Percentiles rank a stretch among this genome's conserved stretches.
Conservation (phyloP, 2,888 invertebrate genomes). For the Branchellion lobata region DNA sequence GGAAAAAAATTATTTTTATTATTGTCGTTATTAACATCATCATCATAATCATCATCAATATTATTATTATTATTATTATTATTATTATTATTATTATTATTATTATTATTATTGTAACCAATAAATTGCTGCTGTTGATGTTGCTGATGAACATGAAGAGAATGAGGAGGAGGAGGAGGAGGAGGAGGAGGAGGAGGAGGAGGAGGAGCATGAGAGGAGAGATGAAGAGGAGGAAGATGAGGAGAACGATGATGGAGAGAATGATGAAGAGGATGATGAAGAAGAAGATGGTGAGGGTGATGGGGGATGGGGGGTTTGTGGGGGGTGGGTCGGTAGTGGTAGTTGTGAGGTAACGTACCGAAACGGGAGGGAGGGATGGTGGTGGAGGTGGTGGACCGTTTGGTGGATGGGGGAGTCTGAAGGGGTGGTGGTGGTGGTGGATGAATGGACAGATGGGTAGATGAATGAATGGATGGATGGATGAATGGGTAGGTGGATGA, state of each 20-base stretch:
- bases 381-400: neutral
- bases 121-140: neutral
- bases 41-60: neutral
- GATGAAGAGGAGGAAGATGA: neutral
- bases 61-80: neutral
- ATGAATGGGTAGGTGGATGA: too few relatives aligned
- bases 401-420: conserved; percentile 4
- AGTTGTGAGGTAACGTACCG: neutral
- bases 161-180: neutral
- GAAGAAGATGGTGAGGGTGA: neutral
- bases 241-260: neutral
- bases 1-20: too few relatives aligned
- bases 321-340: neutral
- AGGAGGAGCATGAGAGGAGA: too few relatives aligned
- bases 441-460: too few relatives aligned
- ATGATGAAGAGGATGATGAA: neutral
- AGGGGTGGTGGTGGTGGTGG: neutral
- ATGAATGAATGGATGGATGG: too few relatives aligned
- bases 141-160: neutral
- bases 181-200: neutral
- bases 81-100: neutral
- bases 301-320: too few relatives aligned
- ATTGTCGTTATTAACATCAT: neutral
- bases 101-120: neutral
- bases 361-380: neutral